Evolutionary conservation across 2,888 invertebrate genomes (phyloP).

Genomic region (Cataglyphis livida): DNA sequence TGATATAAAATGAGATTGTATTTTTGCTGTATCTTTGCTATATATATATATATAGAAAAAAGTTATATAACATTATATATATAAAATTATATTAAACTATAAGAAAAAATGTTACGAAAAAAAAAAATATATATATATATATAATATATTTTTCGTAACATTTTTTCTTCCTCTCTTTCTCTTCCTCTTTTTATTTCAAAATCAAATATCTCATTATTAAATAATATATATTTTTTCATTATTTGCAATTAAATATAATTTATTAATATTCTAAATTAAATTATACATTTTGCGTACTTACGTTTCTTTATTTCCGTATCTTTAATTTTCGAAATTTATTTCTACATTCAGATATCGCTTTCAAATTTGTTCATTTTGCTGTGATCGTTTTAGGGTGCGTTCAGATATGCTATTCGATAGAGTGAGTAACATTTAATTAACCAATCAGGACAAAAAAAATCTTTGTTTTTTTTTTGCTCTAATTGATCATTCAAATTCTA

Average conservation of each 20-base stretch:
- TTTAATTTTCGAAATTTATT: neutral
- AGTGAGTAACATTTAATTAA: neutral
- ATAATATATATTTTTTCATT: neutral
- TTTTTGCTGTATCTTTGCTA: constrained; percentile 14
- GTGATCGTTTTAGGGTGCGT: neutral
- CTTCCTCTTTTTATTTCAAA: neutral
- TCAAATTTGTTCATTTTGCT: neutral
- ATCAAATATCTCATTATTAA: neutral
- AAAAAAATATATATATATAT: neutral
- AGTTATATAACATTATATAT: too few relatives aligned
- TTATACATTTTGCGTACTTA: neutral
- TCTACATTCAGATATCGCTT: neutral
- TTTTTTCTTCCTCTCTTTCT: neutral
- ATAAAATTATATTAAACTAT: too few relatives aligned
- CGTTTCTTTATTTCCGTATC: neutral
- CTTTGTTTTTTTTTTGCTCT: neutral
- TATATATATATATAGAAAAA: neutral
- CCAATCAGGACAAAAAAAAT: neutral
- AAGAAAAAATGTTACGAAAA: too few relatives aligned
- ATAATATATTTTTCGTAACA: neutral
- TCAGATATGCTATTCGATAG: neutral
- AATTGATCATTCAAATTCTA: neutral
- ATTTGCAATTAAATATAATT: neutral
- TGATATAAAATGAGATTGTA: constrained; percentile 81
- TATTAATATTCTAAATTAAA: neutral